phyloP scores from a whole-genome alignment of 2,888 invertebrate genomes.

The Orchesella flavescens region DNA sequence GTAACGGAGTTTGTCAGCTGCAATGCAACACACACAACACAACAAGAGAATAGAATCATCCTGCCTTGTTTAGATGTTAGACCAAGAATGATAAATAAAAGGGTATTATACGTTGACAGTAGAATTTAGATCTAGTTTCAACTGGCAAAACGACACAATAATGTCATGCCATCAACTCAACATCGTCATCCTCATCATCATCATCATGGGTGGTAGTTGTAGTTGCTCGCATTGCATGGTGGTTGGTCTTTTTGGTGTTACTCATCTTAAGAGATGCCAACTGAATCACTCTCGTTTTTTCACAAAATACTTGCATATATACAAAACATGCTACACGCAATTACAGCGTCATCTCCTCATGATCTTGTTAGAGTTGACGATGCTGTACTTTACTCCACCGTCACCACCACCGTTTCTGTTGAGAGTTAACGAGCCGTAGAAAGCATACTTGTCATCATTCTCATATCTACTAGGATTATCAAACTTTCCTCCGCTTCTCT shows the following conservation, averaged over 20 bases:
- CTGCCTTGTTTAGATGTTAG: no score
- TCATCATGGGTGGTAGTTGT: conserved; percentile 42
- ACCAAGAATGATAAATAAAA: conserved; percentile 40
- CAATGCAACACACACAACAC: background rate
- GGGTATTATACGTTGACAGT: conserved; percentile 42
- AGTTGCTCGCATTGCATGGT: background rate
- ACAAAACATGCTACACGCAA: no score
- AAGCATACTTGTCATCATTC: conserved; percentile 34
- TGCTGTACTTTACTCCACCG: background rate
- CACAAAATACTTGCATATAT: no score
- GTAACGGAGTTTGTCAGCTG: conserved; percentile 21
- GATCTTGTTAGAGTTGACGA: no score
- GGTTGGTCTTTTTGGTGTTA: no score
- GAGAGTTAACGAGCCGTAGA: conserved; percentile 39
- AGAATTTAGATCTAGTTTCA: conserved; percentile 46
- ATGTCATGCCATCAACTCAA: conserved; percentile 41
- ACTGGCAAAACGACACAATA: conserved; percentile 40
- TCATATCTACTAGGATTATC: background rate
- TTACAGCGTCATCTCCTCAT: no score
- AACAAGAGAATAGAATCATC: no score
- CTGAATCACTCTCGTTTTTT: no score
- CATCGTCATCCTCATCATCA: conserved; percentile 39
- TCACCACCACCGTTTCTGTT: conserved; percentile 1
- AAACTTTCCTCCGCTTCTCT: no score
- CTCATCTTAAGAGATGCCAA: no score